A percentile compares a stretch with the other conserved stretches of the same genome.
Evolutionary conservation across 2,113 vertebrate genomes (phyloP).

Genomic region (Numenius arquata): DNA sequence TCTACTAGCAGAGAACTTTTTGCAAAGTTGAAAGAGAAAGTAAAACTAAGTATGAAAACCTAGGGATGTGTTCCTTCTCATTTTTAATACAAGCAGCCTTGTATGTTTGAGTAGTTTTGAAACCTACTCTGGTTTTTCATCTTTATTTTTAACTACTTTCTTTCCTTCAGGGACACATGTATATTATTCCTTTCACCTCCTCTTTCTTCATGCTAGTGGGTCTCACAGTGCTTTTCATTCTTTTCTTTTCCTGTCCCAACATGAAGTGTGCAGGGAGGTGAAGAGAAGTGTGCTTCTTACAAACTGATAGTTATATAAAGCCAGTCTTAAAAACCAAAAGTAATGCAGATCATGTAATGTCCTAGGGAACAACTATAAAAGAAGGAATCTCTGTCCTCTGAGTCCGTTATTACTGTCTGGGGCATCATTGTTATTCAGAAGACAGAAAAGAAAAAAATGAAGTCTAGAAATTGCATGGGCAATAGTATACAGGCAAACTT

Average conservation of each 20-base stretch:
- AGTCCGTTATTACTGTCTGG: not conserved
- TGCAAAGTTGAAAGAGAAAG: not conserved
- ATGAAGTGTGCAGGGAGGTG: not conserved
- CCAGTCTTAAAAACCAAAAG: not conserved
- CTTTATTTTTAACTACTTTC: not conserved
- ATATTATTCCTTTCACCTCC: not conserved
- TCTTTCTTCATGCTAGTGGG: not conserved
- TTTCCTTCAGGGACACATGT: not conserved
- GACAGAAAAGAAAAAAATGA: not conserved
- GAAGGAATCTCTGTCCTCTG: not conserved
- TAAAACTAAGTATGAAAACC: slow-evolving; percentile 1
- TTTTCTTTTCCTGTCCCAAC: not conserved
- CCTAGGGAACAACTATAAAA: not conserved
- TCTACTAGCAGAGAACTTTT: not conserved
- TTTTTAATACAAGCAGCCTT: not conserved
- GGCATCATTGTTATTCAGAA: not conserved
- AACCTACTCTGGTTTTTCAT: not conserved
- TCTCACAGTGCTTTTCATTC: not conserved
- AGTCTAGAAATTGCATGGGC: not conserved
- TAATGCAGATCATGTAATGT: not conserved
- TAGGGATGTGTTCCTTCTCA: not conserved
- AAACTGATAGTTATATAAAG: not conserved
- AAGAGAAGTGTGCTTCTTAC: rapidly evolving
- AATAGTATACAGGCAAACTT: not conserved
- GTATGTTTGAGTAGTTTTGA: not conserved